Base-by-base conservation (phyloP, 2,888 invertebrate species). In the Listrodromus nycthemerus region DNA sequence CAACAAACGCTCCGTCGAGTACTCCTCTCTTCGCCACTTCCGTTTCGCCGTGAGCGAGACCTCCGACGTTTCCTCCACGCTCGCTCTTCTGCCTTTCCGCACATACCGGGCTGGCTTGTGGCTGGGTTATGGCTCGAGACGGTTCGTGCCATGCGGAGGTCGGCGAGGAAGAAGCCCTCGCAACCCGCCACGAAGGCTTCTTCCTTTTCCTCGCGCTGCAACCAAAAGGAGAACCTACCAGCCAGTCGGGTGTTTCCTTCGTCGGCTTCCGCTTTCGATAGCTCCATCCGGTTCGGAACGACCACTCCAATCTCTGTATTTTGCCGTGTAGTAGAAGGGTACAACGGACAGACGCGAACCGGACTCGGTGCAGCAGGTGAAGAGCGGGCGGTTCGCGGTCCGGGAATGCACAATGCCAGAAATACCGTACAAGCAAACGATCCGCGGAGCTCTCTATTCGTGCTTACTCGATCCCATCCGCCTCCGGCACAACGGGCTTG, bases 281-380 rank as follows among this genome's bases (percentile, higher is more conserved):
- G 84, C 71, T 71, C 61, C 81, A 76, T 84, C 84, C 84, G 81
- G 79, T 67, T 74, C 78, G 48, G 63, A 84, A 84, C 84, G 84
- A 78, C 76, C 66, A 67, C 74, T 81, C 75, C 73, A 74, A 79
- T 70, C 75, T 50, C 27, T 66, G 61, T 58, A 58, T 67, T 80
- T 27, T 48, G 27, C 61, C 33, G 65, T 48, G 30, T 30, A 27
- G 24, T 58, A 8, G 27, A n/a, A 13, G 50, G 33, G 30, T 37
- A 50, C 33, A 61, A 65, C 75, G 19, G 50, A 65, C 21, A 21
- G 37, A 33, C 75, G 65, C 50, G 21, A 37, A 65, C 63, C 24
- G 5, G 33, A 75, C 75, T 21, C 50, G 19, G 30, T 19, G 24
- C 63, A 37, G 21, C 75, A 21, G 50, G 61, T 74, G 61, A 63